These are phyloP conservation scores for Corapipo altera DNA, from an alignment of 2,113 vertebrate species.

Conservation along the genomic window DNA sequence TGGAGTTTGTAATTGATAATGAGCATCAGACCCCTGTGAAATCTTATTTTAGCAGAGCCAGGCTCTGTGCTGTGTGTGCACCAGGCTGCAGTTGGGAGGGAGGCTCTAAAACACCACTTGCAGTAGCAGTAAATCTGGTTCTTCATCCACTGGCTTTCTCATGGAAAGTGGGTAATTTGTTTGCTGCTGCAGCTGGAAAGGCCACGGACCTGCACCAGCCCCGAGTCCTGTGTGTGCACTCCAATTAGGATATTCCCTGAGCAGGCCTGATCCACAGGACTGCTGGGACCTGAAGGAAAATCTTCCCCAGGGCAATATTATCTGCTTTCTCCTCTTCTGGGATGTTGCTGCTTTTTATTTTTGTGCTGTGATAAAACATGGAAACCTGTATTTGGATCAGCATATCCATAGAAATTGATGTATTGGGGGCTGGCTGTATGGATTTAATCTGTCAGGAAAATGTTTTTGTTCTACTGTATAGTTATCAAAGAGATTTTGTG, in stretches of 20 bases:
- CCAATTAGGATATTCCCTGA: background rate
- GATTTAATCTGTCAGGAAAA: conserved; percentile 22
- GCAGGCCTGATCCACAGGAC: background rate
- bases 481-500: conserved; percentile 12
- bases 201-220: background rate
- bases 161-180: background rate
- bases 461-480: background rate
- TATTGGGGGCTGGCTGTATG: conserved; percentile 1
- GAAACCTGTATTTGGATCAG: background rate
- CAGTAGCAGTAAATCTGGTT: background rate
- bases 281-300: background rate
- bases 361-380: background rate
- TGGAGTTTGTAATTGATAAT: background rate
- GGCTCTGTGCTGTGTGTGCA: background rate
- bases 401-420: background rate
- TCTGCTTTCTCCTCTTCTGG: background rate
- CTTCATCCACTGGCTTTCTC: background rate
- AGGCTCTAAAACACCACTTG: background rate
- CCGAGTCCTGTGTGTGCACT: background rate
- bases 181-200: background rate
- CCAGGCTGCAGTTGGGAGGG: background rate
- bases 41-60: background rate
- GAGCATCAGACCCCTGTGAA: background rate
- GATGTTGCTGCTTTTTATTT: background rate
- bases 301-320: background rate